Evolutionary conservation across 2,113 vertebrate species (phyloP).

Genomic region (Pterocles burchelli): DNA sequence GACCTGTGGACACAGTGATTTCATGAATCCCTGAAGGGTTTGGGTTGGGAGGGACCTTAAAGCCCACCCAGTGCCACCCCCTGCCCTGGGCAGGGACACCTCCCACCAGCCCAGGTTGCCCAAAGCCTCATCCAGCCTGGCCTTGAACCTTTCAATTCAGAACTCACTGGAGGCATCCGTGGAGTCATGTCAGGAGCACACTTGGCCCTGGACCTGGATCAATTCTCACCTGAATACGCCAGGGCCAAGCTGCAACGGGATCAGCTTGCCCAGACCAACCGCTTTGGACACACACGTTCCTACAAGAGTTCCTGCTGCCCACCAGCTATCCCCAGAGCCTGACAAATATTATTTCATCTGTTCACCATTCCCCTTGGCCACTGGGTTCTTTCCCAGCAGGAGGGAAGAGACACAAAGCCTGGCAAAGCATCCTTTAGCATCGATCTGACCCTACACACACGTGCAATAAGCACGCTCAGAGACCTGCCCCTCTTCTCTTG

Average conservation of each 20-base stretch:
- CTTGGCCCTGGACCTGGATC: neutral
- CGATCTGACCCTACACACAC: neutral
- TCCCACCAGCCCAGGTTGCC: no score
- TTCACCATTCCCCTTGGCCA: neutral
- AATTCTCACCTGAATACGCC: neutral
- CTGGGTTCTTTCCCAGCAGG: neutral
- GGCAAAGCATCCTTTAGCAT: neutral
- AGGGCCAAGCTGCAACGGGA: neutral
- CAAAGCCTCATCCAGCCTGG: no score
- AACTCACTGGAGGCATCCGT: neutral
- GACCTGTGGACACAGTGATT: neutral
- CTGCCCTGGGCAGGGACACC: no score
- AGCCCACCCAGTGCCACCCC: no score
- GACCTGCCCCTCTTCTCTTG: neutral
- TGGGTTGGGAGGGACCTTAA: no score
- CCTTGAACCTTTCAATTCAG: neutral
- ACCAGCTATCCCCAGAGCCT: neutral
- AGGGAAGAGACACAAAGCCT: neutral
- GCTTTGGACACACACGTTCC: rapidly evolving
- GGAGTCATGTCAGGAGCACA: neutral
- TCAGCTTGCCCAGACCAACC: neutral
- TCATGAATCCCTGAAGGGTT: no score
- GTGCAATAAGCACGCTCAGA: neutral
- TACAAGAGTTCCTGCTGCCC: neutral
- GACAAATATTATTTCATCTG: neutral